A percentile compares a stretch with the other conserved stretches of the same genome.
Evolutionary conservation across 2,888 invertebrate genomes (phyloP).

Genomic region (Erpobdella octoculata): DNA sequence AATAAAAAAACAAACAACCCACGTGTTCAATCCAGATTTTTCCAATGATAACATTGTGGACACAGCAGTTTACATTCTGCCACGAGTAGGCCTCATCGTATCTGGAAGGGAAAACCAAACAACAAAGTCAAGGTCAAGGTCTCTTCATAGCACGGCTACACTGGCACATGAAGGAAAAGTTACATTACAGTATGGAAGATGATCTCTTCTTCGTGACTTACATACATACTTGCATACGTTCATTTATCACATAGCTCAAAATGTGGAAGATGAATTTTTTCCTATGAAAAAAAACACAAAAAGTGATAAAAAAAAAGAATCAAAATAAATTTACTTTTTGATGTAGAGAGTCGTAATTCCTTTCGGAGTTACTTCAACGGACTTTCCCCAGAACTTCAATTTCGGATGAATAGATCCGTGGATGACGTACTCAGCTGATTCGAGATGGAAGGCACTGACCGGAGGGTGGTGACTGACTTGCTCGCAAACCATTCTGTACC

Average conservation of each 20-base stretch:
- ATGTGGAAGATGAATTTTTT: too few species aligned
- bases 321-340: constrained; percentile 28
- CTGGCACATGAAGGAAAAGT: too few species aligned
- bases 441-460: constrained; percentile 85
- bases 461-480: constrained; percentile 93
- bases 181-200: too few species aligned
- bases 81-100: constrained; percentile 88
- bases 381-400: constrained; percentile 90
- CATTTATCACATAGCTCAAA: too few species aligned
- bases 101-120: constrained; percentile 52
- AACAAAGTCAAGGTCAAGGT: too few species aligned
- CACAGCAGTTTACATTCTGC: constrained; percentile 88
- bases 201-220: too few species aligned
- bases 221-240: too few species aligned
- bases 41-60: constrained; percentile 91
- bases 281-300: too few species aligned
- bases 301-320: too few species aligned
- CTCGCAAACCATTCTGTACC: constrained; percentile 52
- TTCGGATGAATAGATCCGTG: constrained; percentile 89
- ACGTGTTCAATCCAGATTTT: constrained; percentile 90
- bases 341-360: constrained; percentile 57
- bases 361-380: constrained; percentile 86
- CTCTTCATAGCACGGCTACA: too few species aligned
- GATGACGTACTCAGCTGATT: constrained; percentile 64
- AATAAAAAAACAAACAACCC: too few species aligned